Evolutionary conservation across 2,797 vertebrate genomes (phyloP).

Genomic region (Spea hammondii): DNA sequence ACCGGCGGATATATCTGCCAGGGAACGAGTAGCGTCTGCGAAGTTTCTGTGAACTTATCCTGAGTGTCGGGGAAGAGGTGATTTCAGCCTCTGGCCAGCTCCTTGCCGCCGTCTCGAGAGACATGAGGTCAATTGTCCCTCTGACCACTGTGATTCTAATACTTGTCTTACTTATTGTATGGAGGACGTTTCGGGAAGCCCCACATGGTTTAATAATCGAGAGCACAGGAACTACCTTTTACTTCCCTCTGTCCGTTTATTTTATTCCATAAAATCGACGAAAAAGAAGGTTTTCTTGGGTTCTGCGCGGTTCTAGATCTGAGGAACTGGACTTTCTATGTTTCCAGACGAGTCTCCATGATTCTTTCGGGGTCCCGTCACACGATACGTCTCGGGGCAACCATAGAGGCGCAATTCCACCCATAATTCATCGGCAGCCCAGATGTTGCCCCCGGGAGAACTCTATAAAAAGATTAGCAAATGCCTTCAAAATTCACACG

Average conservation of each 20-base stretch:
- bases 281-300: too few species aligned
- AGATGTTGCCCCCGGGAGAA: conserved; percentile 34
- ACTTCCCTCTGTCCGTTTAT: too few species aligned
- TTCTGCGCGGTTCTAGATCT: too few species aligned
- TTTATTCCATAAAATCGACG: too few species aligned
- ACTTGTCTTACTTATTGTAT: too few species aligned
- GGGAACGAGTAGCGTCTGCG: background rate
- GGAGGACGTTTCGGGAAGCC: too few species aligned
- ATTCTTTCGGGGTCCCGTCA: background rate
- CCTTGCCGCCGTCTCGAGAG: background rate
- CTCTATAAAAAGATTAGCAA: conserved; percentile 37
- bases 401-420: conserved; percentile 9
- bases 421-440: background rate
- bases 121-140: background rate
- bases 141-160: background rate
- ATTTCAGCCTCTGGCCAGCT: background rate
- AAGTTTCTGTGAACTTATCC: conserved; percentile 19
- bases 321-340: too few species aligned
- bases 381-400: background rate
- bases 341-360: background rate
- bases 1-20: conserved; percentile 21
- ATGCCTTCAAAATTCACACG: conserved; percentile 40
- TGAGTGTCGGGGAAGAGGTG: background rate
- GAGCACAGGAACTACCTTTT: too few species aligned
- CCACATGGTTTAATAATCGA: too few species aligned